Base-by-base conservation (phyloP, 2,113 vertebrate genomes). In the Pseudonaja textilis region DNA sequence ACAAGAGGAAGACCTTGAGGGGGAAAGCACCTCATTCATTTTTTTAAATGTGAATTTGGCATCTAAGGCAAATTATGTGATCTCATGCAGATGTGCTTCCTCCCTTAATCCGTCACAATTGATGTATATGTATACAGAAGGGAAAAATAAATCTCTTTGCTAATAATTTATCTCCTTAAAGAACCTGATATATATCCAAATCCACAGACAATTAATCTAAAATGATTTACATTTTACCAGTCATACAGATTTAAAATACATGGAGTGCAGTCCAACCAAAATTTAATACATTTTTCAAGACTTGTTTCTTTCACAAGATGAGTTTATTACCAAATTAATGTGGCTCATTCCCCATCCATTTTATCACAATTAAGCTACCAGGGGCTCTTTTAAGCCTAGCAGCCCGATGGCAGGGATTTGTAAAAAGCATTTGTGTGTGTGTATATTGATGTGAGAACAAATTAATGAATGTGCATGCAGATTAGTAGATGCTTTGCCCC, bases 181-280 rank as follows among this genome's bases (percentile, higher is more conserved):
- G 85, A 96, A 91, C 50, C 59, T 61, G 16, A 93, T 89, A 50
- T 1, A 9, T 57, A 64, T 92, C 89, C 91, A 95, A 93, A 94
- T 95, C 93, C 91, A 94, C 94, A 94, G 94, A 94, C 97, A 96
- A 94, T 91, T 95, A 96, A 96, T 95, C 96, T 97, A 57, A 95
- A 87, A 88, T 94, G 96, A 74, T 90, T 29, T 29, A 88, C 34
- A 69, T 90, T 87, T 93, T 47, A 55, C 52, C 23, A 90, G 29
- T 86, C 69, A 85, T 74, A 85, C 23, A n/a, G 20, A 59, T 57
- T 85, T 85, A 34, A 59, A 59, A 85, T 18, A 59, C 5, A 56
- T n/a, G 59, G 34, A n/a, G 34, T 11, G 74, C 39, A 89, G 42
- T 85, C 87, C 52, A 59, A 89, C 1, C 54, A 55, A 42, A 92